Conservation (phyloP, 2,113 vertebrate species). For the zebrafish (Danio rerio) region GRCz12tu NC_133179.1:53651001-53651500, state of each 20-base stretch:
- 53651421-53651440: constrained; percentile 45
- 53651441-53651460: constrained; percentile 64
- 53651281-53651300: constrained; percentile 62
- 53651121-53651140: constrained; percentile 46
- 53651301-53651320: no score
- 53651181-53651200: no score
- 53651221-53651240: not conserved
- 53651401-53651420: constrained; percentile 67
- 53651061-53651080: constrained; percentile 16
- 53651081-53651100: constrained; percentile 42
- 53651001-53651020: constrained; percentile 11
- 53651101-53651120: constrained; percentile 55
- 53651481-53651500: constrained; percentile 54
- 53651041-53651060: constrained; percentile 24
- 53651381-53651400: constrained; percentile 53
- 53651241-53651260: not conserved
- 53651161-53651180: no score
- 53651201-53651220: no score
- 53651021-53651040: not conserved
- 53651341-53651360: not conserved
- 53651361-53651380: not conserved
- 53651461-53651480: constrained; percentile 51
- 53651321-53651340: not conserved
- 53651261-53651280: constrained; percentile 28
- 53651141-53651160: not conserved